phyloP scores from a whole-genome alignment of 2,797 vertebrate genomes.

The Spea hammondii region DNA sequence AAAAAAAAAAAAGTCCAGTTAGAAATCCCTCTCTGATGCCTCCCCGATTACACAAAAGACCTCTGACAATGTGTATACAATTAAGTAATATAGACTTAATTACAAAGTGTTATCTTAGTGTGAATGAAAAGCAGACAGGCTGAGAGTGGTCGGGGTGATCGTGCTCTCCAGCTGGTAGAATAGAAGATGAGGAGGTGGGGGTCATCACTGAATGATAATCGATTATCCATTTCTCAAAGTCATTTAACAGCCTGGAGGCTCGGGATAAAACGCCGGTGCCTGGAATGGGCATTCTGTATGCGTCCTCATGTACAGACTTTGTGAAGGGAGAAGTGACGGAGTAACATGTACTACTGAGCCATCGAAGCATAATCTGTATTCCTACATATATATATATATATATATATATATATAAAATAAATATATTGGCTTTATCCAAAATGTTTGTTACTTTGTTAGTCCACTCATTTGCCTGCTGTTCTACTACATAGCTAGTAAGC shows the following conservation, averaged over 20 bases:
- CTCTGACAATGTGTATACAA: constrained; percentile 75
- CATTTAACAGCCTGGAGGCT: constrained; percentile 83
- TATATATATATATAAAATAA: too few relatives aligned
- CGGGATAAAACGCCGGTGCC: constrained; percentile 69
- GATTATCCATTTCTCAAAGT: constrained; percentile 95
- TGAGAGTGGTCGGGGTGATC: constrained; percentile 60
- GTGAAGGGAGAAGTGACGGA: constrained; percentile 51
- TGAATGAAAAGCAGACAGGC: constrained; percentile 73
- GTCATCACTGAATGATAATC: constrained; percentile 79
- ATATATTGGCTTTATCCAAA: too few relatives aligned
- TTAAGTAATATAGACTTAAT: constrained; percentile 79
- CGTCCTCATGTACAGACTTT: constrained; percentile 75
- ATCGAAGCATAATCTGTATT: too few relatives aligned
- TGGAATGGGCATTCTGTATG: constrained; percentile 82
- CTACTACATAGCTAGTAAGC: too few relatives aligned
- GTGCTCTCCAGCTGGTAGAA: constrained; percentile 57
- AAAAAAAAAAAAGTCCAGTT: not conserved
- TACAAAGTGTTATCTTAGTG: constrained; percentile 76
- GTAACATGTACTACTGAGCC: not conserved
- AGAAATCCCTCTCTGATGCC: constrained; percentile 55
- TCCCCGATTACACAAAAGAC: constrained; percentile 72
- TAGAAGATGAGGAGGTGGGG: constrained; percentile 65
- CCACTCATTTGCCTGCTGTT: too few relatives aligned
- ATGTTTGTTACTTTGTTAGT: too few relatives aligned
- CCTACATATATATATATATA: too few relatives aligned